These are phyloP conservation scores for Nemopilema nomurai DNA, from an alignment of 30 jellyfish, hydroid and myxozoan genomes.

Conservation along the genomic window DNA sequence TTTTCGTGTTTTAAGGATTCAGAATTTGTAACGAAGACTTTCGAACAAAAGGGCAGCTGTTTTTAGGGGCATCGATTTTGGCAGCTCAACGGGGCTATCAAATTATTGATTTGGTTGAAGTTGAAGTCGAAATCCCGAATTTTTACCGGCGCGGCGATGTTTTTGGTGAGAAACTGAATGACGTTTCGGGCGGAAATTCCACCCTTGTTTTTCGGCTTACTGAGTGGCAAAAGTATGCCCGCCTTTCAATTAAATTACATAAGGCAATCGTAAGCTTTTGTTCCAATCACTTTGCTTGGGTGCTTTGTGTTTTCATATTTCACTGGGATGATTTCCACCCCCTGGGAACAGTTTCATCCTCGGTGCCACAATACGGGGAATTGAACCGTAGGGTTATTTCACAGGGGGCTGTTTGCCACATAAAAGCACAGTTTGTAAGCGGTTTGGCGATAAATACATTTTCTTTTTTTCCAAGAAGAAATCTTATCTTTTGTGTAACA, in stretches of 20 bases:
- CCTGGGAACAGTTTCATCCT: not conserved
- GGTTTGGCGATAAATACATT: too few relatives aligned
- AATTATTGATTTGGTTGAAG: not conserved
- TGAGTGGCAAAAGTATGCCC: not conserved
- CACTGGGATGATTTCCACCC: not conserved
- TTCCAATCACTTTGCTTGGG: not conserved
- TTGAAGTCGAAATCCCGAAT: not conserved
- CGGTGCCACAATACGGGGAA: not conserved
- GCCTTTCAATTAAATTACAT: not conserved
- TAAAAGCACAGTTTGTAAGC: too few relatives aligned
- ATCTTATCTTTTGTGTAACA: too few relatives aligned
- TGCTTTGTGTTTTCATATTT: not conserved
- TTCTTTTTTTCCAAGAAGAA: too few relatives aligned
- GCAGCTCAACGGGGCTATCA: not conserved
- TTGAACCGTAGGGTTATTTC: not conserved
- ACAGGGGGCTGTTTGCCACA: not conserved
- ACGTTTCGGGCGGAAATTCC: not conserved
- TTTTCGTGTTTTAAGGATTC: not conserved
- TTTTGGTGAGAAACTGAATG: not conserved
- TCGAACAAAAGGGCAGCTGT: not conserved
- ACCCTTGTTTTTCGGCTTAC: not conserved
- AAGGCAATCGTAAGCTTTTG: not conserved
- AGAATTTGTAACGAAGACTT: not conserved
- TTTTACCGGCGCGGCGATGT: not conserved
- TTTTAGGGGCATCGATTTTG: not conserved